phyloP scores from a whole-genome alignment of 1,140 invertebrate species.

The Drosophila fuyamai region DNA sequence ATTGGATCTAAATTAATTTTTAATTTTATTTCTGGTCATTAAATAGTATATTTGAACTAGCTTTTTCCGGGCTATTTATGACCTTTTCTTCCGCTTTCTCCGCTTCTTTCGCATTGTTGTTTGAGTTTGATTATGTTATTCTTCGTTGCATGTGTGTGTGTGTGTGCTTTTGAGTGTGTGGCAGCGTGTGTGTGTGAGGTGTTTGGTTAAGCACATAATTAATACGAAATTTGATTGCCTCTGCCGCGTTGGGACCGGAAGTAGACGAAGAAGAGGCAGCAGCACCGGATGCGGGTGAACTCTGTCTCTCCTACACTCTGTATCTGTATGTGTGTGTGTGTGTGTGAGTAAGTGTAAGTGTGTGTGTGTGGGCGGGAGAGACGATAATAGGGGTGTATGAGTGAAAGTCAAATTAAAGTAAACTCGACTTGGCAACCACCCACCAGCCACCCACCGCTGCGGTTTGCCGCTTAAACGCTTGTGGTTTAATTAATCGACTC shows the following conservation, averaged over 20 bases:
- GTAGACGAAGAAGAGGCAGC: conserved; percentile 21
- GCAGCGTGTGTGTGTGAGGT: conserved; percentile 48
- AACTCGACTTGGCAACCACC: conserved; percentile 57
- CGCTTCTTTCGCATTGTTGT: conserved; percentile 15
- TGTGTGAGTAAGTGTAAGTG: not conserved
- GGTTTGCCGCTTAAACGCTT: conserved; percentile 77
- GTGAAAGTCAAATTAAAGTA: conserved; percentile 77
- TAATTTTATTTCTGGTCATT: too few species aligned
- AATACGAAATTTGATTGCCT: conserved; percentile 82
- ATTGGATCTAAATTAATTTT: too few species aligned
- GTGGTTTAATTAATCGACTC: conserved; percentile 80
- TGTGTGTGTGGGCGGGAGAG: not conserved
- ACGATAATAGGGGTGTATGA: not conserved
- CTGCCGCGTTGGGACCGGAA: conserved; percentile 70
- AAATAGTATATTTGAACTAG: not conserved
- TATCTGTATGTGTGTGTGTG: not conserved
- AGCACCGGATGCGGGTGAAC: conserved; percentile 40
- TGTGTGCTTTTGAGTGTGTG: conserved; percentile 9
- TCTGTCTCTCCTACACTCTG: not conserved
- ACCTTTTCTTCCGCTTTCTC: not conserved
- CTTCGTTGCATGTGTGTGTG: conserved; percentile 7
- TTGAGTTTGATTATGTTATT: conserved; percentile 41
- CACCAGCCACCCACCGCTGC: conserved; percentile 15
- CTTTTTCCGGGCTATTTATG: not conserved
- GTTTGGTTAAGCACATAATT: conserved; percentile 82